Evolutionary conservation across 2,888 invertebrate genomes (phyloP).

Genomic region (Caenorhabditis sp.): DNA sequence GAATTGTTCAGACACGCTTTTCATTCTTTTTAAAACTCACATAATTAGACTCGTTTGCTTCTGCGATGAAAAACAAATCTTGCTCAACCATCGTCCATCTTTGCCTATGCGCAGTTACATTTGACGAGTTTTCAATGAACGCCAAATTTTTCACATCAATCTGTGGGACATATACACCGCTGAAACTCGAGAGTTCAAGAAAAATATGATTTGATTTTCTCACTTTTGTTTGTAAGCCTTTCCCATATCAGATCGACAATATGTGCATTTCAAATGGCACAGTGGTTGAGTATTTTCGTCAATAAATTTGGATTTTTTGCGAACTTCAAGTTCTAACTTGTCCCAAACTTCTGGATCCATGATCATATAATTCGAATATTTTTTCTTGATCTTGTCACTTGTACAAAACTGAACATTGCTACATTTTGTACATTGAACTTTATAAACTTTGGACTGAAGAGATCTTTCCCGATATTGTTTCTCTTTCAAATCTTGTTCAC

Average conservation of each 20-base stretch:
- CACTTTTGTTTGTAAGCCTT: conserved; percentile 35
- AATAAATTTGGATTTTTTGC: conserved; percentile 7
- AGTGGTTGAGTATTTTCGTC: conserved; percentile 20
- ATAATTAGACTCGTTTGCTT: conserved; percentile 3
- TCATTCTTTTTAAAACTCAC: conserved; percentile 1
- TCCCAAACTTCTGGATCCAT: conserved; percentile 26
- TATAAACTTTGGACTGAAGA: not conserved
- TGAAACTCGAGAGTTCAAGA: conserved; percentile 9
- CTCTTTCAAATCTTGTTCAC: conserved; percentile 1
- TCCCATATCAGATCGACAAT: conserved; percentile 14
- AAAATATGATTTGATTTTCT: not conserved
- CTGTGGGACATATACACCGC: conserved; percentile 37
- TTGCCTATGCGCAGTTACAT: not conserved
- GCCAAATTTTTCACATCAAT: conserved; percentile 7
- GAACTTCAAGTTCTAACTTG: conserved; percentile 6
- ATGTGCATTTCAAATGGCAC: conserved; percentile 10
- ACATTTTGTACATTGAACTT: conserved; percentile 15
- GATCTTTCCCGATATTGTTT: not conserved
- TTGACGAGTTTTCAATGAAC: not conserved
- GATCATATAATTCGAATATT: conserved; percentile 28
- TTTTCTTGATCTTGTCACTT: conserved; percentile 14
- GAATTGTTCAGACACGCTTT: no score
- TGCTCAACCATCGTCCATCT: conserved; percentile 27
- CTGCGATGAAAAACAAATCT: conserved; percentile 18
- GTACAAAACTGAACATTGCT: conserved; percentile 3